phyloP scores from a whole-genome alignment of 1,140 invertebrate genomes.

The Aricia agestis region DNA sequence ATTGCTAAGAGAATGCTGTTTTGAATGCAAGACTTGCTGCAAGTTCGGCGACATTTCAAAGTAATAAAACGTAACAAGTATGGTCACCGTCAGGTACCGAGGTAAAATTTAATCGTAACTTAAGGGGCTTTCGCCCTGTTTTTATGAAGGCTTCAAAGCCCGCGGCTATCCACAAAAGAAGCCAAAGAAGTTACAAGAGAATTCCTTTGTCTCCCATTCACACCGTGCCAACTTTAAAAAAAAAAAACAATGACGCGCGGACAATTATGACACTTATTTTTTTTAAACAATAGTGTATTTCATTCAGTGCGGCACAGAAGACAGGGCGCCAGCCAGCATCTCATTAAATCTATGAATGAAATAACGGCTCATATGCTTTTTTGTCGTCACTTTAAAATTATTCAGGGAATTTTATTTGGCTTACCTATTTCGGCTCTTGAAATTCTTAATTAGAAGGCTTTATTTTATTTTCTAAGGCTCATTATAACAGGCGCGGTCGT shows the following conservation, averaged over 20 bases:
- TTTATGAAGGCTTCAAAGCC: conserved; percentile 29
- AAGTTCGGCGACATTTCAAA: background rate
- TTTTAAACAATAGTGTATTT: conserved; percentile 26
- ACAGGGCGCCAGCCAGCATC: conserved; percentile 22
- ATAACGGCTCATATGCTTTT: conserved; percentile 6
- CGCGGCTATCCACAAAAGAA: conserved; percentile 47
- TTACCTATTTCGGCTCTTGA: background rate
- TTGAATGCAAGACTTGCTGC: background rate
- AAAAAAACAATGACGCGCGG: conserved; percentile 29
- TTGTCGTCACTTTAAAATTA: background rate
- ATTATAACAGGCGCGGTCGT: too few species aligned
- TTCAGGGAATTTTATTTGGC: background rate
- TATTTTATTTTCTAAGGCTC: background rate
- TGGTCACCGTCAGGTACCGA: conserved; percentile 25
- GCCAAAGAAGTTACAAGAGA: conserved; percentile 43
- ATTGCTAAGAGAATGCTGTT: too few species aligned
- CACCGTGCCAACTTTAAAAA: conserved; percentile 32
- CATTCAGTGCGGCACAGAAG: conserved; percentile 20
- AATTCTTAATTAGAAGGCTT: background rate
- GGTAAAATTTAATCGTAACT: conserved; percentile 28
- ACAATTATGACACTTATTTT: conserved; percentile 35
- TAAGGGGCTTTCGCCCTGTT: conserved; percentile 31
- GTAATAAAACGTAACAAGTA: conserved; percentile 19
- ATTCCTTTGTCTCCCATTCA: conserved; percentile 51
- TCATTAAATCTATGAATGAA: conserved; percentile 15